These are phyloP conservation scores for Eupsilia transversa DNA, from an alignment of 2,888 invertebrate genomes.

Conservation along the genomic window DNA sequence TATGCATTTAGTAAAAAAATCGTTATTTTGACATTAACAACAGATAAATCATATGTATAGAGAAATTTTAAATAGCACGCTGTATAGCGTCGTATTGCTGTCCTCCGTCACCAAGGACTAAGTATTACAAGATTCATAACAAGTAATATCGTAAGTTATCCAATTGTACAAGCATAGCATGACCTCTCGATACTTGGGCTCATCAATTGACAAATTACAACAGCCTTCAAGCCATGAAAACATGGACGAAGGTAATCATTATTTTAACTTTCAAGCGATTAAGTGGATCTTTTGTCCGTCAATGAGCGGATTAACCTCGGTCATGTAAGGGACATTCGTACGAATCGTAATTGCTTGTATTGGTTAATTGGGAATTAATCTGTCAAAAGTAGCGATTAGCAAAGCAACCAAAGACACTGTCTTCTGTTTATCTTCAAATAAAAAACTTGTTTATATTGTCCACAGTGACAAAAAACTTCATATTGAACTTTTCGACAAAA, in stretches of 20 bases:
- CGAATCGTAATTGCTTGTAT: neutral
- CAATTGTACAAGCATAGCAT: constrained; percentile 68
- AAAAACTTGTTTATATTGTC: neutral
- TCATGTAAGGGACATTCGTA: neutral
- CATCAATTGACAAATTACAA: constrained; percentile 67
- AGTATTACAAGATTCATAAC: too few species aligned
- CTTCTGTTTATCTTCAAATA: neutral
- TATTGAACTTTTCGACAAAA: neutral
- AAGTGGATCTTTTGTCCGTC: constrained; percentile 27
- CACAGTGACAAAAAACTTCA: neutral
- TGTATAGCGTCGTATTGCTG: neutral
- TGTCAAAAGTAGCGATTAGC: neutral
- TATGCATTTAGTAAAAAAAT: too few species aligned
- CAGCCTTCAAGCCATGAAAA: constrained; percentile 55
- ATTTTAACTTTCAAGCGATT: constrained; percentile 18
- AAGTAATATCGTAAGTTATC: constrained; percentile 40
- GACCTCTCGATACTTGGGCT: constrained; percentile 60
- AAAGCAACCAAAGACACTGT: neutral
- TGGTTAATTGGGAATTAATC: constrained; percentile 11
- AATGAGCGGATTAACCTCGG: constrained; percentile 8
- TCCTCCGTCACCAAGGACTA: neutral
- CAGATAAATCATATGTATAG: too few species aligned
- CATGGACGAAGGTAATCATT: constrained; percentile 18
- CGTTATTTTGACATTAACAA: too few species aligned
- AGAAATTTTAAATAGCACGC: neutral